These are phyloP conservation scores for Thaumetopoea pityocampa DNA, from an alignment of 1,140 invertebrate genomes.

Conservation along the genomic window DNA sequence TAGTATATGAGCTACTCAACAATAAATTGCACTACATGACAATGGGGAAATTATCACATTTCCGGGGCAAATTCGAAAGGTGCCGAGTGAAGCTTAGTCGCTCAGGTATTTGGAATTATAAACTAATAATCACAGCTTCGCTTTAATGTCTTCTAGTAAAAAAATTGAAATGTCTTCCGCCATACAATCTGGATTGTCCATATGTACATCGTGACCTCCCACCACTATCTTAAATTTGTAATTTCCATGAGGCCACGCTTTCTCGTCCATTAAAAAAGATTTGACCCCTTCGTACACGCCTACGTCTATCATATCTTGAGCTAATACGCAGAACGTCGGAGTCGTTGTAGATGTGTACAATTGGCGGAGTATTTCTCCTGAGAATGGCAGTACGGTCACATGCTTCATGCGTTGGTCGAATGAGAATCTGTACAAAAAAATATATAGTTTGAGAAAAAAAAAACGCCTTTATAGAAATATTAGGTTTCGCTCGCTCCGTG, in stretches of 20 bases:
- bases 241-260: slow-evolving; percentile 36
- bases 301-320: slow-evolving; percentile 20
- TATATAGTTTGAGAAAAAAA: not conserved
- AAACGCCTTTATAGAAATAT: too few relatives aligned
- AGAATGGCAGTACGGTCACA: slow-evolving; percentile 29
- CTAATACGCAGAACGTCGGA: slow-evolving; percentile 37
- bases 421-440: slow-evolving; percentile 38
- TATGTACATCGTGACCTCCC: slow-evolving; percentile 42
- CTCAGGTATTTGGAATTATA: too few relatives aligned
- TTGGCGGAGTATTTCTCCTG: slow-evolving; percentile 21
- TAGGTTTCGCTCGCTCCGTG: too few relatives aligned
- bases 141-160: slow-evolving; percentile 11
- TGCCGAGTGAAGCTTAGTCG: too few relatives aligned
- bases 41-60: too few relatives aligned
- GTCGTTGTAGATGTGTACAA: slow-evolving; percentile 28
- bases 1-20: too few relatives aligned
- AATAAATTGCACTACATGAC: too few relatives aligned
- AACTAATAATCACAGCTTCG: slow-evolving; percentile 20
- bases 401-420: slow-evolving; percentile 51
- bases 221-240: slow-evolving; percentile 29
- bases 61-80: too few relatives aligned
- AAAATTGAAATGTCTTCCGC: slow-evolving; percentile 21
- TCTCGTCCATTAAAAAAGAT: slow-evolving; percentile 31
- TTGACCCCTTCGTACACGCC: slow-evolving; percentile 23
- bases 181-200: slow-evolving; percentile 29